These are phyloP conservation scores for Tympanoctomys barrerae DNA, from an alignment of 2,797 vertebrate species.

Conservation along the genomic window DNA sequence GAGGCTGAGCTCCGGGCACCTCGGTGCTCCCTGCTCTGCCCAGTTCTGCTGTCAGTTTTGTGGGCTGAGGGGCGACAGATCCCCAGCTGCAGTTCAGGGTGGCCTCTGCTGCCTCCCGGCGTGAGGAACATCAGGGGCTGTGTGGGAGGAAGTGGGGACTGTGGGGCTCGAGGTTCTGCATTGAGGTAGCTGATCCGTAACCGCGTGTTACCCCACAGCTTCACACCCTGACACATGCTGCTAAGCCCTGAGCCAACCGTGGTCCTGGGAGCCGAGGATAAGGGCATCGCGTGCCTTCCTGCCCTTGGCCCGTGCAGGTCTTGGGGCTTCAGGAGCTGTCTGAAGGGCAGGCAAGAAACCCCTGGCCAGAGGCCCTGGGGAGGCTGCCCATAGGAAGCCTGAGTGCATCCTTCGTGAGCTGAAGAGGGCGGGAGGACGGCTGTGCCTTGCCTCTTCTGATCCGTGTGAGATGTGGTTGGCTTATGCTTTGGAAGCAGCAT, in stretches of 20 bases:
- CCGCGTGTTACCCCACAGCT: not conserved
- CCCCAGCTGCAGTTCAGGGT: not conserved
- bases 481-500: not conserved
- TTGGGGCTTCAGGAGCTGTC: not conserved
- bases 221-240: constrained; percentile 63
- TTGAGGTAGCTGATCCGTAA: not conserved
- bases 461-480: not conserved
- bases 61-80: not conserved
- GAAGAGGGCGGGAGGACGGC: not conserved
- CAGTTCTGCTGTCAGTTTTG: not conserved
- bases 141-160: constrained; percentile 24
- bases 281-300: not conserved
- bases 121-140: not conserved
- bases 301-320: not conserved
- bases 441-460: not conserved
- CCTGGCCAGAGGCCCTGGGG: not conserved
- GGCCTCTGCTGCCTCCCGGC: not conserved
- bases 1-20: not conserved
- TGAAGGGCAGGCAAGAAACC: not conserved
- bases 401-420: accelerated
- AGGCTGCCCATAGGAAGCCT: not conserved
- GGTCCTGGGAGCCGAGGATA: not conserved
- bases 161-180: not conserved
- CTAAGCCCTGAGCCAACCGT: not conserved
- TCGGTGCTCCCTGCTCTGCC: not conserved